Evolutionary conservation across 2,113 vertebrate species (phyloP), one percentile per base, ranked within the genome.

Genomic region (Ctenodactylus gundi): DNA sequence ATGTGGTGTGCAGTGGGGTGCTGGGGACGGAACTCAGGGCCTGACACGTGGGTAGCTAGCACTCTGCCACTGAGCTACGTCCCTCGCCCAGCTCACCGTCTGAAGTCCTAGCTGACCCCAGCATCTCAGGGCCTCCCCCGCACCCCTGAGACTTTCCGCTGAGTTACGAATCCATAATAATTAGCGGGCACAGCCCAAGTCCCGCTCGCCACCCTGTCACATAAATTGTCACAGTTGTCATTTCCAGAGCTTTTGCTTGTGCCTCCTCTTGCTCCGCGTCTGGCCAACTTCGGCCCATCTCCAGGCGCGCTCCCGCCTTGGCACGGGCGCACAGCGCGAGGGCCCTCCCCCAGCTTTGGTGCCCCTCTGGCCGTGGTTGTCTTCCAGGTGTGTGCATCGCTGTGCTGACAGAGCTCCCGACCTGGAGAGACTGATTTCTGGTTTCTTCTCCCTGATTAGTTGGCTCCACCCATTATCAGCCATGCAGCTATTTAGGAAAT

Each of bases 331-430:
- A n/a, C n/a, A n/a, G n/a, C n/a, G n/a, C n/a, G n/a, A n/a, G n/a
- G 53, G 53, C 15, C 53, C 53, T 55, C 10, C 53, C 53, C 15
- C 53, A 55, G 53, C 53, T 41, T 80, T 64, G 44, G 55, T 75
- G 44, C 80, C 29, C n/a, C n/a, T 6, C n/a, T 18, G 3, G 46
- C 25, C 53, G 53, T n/a, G 36, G 21, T 36, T 89, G 58, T 58
- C 17, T 68, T 67, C 58, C 49, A 91, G 53, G 31, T 85, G 58
- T 39, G 39, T 77, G 85, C 53, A 49, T 15, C 20, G 44, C 51
- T 72, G 94, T 41, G 65, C 46, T 77, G 70, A 82, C 57, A 77
- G 77, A 90, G 55, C n/a, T 84, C 85, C 78, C 73, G 58, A 62
- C 23, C 46, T 90, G 78, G n/a, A 20, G 82, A 46, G 39, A 95